Percentiles rank a stretch among this genome's conserved stretches.
These are phyloP conservation scores for Clarias platycephalus DNA, from an alignment of 2,797 vertebrate species.

Conservation along the genomic window DNA sequence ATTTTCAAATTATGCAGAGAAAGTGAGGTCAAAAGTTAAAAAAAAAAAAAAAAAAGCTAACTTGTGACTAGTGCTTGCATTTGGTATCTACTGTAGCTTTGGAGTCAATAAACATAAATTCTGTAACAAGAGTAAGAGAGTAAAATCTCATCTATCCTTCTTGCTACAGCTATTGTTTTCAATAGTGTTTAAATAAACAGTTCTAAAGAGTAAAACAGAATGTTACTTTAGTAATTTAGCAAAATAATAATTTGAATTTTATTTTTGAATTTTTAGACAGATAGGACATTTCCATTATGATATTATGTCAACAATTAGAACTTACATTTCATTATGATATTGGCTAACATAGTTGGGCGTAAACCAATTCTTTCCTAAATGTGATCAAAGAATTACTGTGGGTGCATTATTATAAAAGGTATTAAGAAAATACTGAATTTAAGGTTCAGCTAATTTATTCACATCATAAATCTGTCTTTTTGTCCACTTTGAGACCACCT, in stretches of 20 bases:
- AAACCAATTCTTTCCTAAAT: neutral
- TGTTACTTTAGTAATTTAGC: neutral
- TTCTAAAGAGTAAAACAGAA: neutral
- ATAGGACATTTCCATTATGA: neutral
- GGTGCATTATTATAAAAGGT: neutral
- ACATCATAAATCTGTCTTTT: neutral
- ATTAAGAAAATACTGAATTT: neutral
- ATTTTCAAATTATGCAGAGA: neutral
- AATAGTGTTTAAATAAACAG: neutral
- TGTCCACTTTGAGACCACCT: neutral
- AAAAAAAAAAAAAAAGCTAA: neutral
- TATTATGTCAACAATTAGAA: neutral
- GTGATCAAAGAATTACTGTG: neutral
- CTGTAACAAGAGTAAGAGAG: neutral
- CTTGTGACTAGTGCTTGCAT: neutral
- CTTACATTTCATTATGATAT: neutral
- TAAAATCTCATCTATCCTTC: neutral
- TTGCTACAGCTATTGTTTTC: neutral
- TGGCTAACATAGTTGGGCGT: neutral
- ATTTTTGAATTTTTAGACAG: neutral
- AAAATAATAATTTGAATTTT: neutral
- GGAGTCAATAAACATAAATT: constrained; percentile 6
- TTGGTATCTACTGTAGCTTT: neutral
- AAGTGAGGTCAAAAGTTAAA: neutral
- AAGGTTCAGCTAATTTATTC: neutral